Conservation (phyloP, 2,113 vertebrate species). For the Potamarius usumacintae region DNA sequence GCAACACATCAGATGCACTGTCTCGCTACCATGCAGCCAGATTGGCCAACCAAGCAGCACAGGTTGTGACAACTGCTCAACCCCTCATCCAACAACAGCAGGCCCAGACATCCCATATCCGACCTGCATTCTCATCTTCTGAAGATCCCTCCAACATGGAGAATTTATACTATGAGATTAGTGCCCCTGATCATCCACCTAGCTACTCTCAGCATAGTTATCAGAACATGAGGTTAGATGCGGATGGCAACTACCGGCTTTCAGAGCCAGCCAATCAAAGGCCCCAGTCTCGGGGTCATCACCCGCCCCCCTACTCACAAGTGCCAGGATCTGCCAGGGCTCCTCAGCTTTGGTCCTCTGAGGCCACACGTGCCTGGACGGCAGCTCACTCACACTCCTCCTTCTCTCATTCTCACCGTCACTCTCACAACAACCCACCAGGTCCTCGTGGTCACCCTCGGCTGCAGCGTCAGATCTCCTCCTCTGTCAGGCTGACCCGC, state of each 20-base stretch:
- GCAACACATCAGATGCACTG: slow-evolving; percentile 51
- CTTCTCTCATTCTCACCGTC: slow-evolving; percentile 51
- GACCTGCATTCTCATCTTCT: slow-evolving; percentile 42
- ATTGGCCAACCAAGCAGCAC: slow-evolving; percentile 54
- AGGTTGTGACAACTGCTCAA: slow-evolving; percentile 41
- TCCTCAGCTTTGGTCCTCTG: slow-evolving; percentile 61
- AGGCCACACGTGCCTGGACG: slow-evolving; percentile 59
- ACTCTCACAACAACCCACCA: slow-evolving; percentile 53
- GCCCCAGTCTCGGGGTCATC: slow-evolving; percentile 47
- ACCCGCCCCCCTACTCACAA: slow-evolving; percentile 39
- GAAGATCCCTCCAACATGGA: slow-evolving; percentile 65
- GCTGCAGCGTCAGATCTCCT: slow-evolving; percentile 53
- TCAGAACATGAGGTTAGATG: slow-evolving; percentile 65
- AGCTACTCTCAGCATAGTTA: slow-evolving; percentile 63
- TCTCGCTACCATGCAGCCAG: slow-evolving; percentile 56
- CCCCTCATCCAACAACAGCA: slow-evolving; percentile 43
- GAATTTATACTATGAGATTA: slow-evolving; percentile 79
- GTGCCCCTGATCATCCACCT: slow-evolving; percentile 58
- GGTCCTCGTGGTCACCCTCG: slow-evolving; percentile 41
- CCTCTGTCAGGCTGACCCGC: slow-evolving; percentile 53
- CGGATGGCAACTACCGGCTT: slow-evolving; percentile 60
- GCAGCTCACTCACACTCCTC: slow-evolving; percentile 57
- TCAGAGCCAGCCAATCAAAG: slow-evolving; percentile 56
- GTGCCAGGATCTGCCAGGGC: slow-evolving; percentile 33
- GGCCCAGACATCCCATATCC: slow-evolving; percentile 17